Percentiles rank a stretch among this genome's conserved stretches.
phyloP scores from a whole-genome alignment of 2,888 invertebrate species.

The Melanostoma scalare region DNA sequence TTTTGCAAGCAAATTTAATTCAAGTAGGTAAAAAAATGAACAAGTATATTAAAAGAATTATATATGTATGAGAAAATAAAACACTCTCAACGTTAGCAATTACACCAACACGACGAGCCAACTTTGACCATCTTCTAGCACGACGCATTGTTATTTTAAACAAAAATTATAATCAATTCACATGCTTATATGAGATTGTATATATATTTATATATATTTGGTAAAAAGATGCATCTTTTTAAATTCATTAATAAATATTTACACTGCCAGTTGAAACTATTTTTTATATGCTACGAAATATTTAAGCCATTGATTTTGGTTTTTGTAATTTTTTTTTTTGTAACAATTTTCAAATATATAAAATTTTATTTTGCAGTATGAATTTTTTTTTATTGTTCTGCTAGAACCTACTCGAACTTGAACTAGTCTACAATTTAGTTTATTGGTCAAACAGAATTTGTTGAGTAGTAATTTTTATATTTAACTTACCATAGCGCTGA shows the following conservation, averaged over 20 bases:
- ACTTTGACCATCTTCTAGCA: slow-evolving; percentile 14
- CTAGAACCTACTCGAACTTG: slow-evolving; percentile 70
- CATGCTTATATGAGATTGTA: slow-evolving; percentile 55
- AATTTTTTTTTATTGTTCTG: slow-evolving; percentile 45
- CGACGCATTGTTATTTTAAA: slow-evolving; percentile 14
- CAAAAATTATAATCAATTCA: slow-evolving; percentile 56
- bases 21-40: too few relatives aligned
- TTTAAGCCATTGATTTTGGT: slow-evolving; percentile 50
- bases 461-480: slow-evolving; percentile 47
- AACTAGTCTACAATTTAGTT: slow-evolving; percentile 62
- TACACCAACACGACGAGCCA: slow-evolving; percentile 2
- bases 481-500: slow-evolving; percentile 74
- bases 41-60: too few relatives aligned
- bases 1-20: too few relatives aligned
- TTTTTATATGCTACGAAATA: slow-evolving; percentile 64
- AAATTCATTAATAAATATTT: slow-evolving; percentile 57
- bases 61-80: not conserved
- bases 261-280: slow-evolving; percentile 63
- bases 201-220: slow-evolving; percentile 19
- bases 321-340: slow-evolving; percentile 33
- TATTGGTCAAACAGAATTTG: slow-evolving; percentile 59
- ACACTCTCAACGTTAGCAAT: slow-evolving; percentile 1
- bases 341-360: slow-evolving; percentile 24
- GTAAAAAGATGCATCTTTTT: slow-evolving; percentile 51
- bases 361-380: slow-evolving; percentile 53